Evolutionary conservation across 2,797 vertebrate species (phyloP), one percentile per base, ranked within the genome.

Genomic region (Zalophus californianus): DNA sequence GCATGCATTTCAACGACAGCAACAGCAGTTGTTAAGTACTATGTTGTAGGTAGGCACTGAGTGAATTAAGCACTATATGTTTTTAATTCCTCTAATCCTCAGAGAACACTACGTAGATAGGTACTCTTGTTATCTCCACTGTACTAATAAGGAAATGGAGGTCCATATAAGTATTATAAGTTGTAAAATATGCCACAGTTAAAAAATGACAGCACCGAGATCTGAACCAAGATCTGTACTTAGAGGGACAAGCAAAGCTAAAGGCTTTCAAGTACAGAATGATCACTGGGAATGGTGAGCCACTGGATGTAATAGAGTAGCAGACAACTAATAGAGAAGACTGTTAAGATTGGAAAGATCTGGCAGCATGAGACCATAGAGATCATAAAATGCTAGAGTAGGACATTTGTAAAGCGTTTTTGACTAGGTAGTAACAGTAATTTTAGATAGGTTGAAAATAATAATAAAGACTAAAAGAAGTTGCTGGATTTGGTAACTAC

Each of bases 61-160:
- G 50, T 79, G n/a, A 64, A 80, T 82, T 83, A 83, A 90, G 35
- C 38, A 84, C 52, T 94, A 77, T 84, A 35, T 66, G 50, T 84
- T 87, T 91, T 95, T 52, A 73, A 73, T 73, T 60, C 50, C 73
- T 90, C 16, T 92, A 79, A 73, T 90, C n/a, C n/a, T 80, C 35
- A 73, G 60, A 25, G 58, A 90, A 84, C 8, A 41, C 41, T 80
- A 32, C 5, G 18, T 73, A 48, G 23, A 21, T 62, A 85, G 56
- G n/a, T 82, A 80, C 11, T 83, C 5, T 66, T 62, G 29, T 64
- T 79, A 72, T 92, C 20, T 68, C 25, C 4, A 83, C 5, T 84
- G 78, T 77, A 48, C 25, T 50, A 48, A 27, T 50, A 89, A n/a
- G 58, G 50, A 56, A 96, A 77, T 25, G 82, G 38, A 82, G 29